Percentiles rank a stretch among this genome's conserved stretches.
Conservation (phyloP, 53 echinoderm and acorn worm genomes). For the Henricia sp. region DNA sequence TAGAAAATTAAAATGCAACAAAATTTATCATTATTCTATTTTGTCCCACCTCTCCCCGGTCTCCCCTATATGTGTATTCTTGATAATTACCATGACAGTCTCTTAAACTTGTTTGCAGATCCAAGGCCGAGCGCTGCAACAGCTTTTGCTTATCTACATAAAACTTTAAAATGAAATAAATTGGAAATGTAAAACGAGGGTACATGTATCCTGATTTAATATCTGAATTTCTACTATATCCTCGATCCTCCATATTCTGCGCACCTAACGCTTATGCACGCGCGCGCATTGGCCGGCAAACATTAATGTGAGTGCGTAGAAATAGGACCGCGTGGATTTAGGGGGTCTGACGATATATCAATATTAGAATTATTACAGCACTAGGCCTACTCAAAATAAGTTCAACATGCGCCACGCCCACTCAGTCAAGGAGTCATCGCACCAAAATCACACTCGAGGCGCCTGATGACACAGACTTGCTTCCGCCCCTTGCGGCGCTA, state of each 20-base stretch:
- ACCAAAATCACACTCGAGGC: too few species aligned
- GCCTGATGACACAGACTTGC: background rate
- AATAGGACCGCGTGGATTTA: too few species aligned
- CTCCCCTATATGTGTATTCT: background rate
- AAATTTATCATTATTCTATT: background rate
- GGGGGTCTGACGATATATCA: too few species aligned
- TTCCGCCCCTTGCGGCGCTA: background rate
- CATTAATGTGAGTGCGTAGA: too few species aligned
- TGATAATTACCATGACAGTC: background rate
- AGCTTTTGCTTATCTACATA: background rate
- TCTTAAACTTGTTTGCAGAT: background rate
- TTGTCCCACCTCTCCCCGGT: background rate
- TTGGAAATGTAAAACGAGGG: background rate
- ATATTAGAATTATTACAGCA: background rate
- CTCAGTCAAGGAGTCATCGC: too few species aligned
- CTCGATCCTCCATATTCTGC: too few species aligned
- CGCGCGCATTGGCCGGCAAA: too few species aligned
- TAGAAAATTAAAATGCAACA: background rate
- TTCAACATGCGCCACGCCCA: too few species aligned
- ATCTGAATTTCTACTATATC: too few species aligned
- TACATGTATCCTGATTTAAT: background rate
- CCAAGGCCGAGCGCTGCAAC: background rate
- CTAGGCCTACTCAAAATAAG: background rate
- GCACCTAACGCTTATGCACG: too few species aligned
- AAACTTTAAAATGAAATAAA: background rate